A percentile compares a stretch with the other conserved stretches of the same genome.
Conservation (phyloP, 1,140 invertebrate species). For the Octopus sinensis region DNA sequence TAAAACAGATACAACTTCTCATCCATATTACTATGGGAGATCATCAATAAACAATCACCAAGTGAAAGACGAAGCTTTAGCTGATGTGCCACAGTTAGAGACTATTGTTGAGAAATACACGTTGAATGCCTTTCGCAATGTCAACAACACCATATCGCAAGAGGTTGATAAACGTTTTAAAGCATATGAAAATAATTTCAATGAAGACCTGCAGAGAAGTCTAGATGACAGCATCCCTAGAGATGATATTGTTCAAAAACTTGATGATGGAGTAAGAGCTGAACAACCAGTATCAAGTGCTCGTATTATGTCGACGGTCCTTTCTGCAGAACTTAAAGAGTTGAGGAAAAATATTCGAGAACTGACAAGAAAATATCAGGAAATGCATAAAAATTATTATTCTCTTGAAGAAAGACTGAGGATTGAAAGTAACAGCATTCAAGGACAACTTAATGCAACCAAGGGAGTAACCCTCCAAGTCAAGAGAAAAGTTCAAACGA, state of each 20-base stretch:
- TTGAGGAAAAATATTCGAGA: not conserved
- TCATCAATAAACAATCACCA: not conserved
- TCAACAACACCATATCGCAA: not conserved
- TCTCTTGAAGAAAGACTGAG: no score
- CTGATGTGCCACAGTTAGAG: not conserved
- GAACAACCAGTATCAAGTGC: not conserved
- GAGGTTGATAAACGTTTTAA: not conserved
- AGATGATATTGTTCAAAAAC: not conserved
- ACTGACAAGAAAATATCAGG: not conserved
- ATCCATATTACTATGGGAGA: conserved; percentile 1
- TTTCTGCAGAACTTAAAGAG: not conserved
- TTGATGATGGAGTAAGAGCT: not conserved
- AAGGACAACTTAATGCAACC: not conserved
- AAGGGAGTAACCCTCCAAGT: not conserved
- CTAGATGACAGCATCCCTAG: not conserved
- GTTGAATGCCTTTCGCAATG: not conserved
- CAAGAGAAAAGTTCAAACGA: not conserved
- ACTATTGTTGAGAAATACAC: not conserved
- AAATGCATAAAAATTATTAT: not conserved
- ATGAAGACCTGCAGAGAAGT: not conserved
- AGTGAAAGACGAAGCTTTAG: conserved; percentile 9
- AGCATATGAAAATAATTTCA: conserved; percentile 5
- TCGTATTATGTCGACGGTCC: no score
- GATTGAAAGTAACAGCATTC: not conserved
- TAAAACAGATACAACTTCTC: not conserved